A percentile compares a stretch with the other conserved stretches of the same genome.
phyloP scores from a whole-genome alignment of 2,797 vertebrate genomes.

The Xerus rutilus region DNA sequence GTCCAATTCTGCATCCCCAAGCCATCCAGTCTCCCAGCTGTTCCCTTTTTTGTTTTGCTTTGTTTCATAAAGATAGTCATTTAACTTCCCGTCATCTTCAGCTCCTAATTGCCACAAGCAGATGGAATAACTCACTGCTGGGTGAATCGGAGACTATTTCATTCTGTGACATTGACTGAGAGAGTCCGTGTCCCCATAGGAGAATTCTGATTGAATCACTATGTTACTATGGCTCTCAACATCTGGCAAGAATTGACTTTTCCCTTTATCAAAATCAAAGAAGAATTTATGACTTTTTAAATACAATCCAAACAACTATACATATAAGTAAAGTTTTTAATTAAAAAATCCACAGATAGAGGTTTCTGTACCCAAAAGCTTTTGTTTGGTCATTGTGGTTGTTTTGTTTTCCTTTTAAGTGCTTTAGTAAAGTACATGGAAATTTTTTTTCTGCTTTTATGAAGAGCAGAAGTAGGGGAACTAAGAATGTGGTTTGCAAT shows the following conservation, averaged over 20 bases:
- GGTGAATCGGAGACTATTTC: slow-evolving; percentile 75
- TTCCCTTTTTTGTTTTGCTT: slow-evolving; percentile 75
- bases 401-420: neutral
- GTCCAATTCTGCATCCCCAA: slow-evolving; percentile 28
- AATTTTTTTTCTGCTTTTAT: neutral
- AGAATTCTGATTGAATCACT: slow-evolving; percentile 77
- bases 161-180: slow-evolving; percentile 75
- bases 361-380: neutral
- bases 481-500: neutral
- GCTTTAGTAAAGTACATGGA: neutral
- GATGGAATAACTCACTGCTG: slow-evolving; percentile 83
- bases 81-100: slow-evolving; percentile 81
- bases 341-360: slow-evolving; percentile 19
- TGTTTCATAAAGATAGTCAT: slow-evolving; percentile 83
- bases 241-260: slow-evolving; percentile 59
- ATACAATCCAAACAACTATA: slow-evolving; percentile 29
- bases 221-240: slow-evolving; percentile 67
- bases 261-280: slow-evolving; percentile 57
- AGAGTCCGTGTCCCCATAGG: slow-evolving; percentile 75
- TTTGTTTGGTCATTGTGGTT: neutral
- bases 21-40: slow-evolving; percentile 75
- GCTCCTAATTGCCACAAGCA: slow-evolving; percentile 81
- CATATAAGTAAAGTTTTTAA: neutral
- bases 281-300: slow-evolving; percentile 63
- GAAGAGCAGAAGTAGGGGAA: neutral